Evolutionary conservation across 2,888 invertebrate genomes (phyloP).

Genomic region (Polietes domitor): DNA sequence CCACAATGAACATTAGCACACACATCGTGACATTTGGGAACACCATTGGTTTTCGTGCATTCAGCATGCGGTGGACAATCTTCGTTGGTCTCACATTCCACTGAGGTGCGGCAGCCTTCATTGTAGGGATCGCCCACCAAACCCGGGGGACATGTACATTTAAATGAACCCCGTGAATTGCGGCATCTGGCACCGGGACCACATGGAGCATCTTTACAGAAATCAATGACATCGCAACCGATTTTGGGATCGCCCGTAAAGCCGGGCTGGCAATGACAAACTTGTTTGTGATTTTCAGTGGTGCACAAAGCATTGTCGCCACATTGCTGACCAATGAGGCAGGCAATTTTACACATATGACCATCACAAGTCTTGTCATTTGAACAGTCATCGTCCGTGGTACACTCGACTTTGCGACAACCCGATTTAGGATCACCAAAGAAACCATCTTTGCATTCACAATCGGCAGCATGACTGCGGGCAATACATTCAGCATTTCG

Average conservation of each 20-base stretch:
- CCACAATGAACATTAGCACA: constrained; percentile 91
- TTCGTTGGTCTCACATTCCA: constrained; percentile 89
- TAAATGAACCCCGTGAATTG: constrained; percentile 90
- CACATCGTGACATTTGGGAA: constrained; percentile 91
- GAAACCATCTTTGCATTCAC: constrained; percentile 90
- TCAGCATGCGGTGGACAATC: constrained; percentile 92
- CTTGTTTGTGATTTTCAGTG: constrained; percentile 89
- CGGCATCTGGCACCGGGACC: constrained; percentile 90
- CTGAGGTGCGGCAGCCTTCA: constrained; percentile 90
- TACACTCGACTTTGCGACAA: constrained; percentile 91
- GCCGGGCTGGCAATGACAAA: constrained; percentile 93
- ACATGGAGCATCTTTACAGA: constrained; percentile 89
- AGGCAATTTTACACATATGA: constrained; percentile 92
- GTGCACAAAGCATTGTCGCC: constrained; percentile 93
- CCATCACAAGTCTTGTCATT: constrained; percentile 92
- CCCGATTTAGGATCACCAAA: constrained; percentile 91
- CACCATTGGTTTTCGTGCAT: constrained; percentile 87
- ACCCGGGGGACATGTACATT: constrained; percentile 89
- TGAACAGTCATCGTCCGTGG: constrained; percentile 86
- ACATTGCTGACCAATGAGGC: constrained; percentile 91
- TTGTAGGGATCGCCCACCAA: constrained; percentile 92
- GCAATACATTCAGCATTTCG: constrained; percentile 91
- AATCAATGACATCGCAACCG: constrained; percentile 89
- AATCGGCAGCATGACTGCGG: constrained; percentile 87
- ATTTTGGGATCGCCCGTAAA: constrained; percentile 89